Percentiles rank a stretch among this genome's conserved stretches.
These are phyloP conservation scores for Drosophila orosa DNA, from an alignment of 1,140 invertebrate genomes.

Conservation along the genomic window DNA sequence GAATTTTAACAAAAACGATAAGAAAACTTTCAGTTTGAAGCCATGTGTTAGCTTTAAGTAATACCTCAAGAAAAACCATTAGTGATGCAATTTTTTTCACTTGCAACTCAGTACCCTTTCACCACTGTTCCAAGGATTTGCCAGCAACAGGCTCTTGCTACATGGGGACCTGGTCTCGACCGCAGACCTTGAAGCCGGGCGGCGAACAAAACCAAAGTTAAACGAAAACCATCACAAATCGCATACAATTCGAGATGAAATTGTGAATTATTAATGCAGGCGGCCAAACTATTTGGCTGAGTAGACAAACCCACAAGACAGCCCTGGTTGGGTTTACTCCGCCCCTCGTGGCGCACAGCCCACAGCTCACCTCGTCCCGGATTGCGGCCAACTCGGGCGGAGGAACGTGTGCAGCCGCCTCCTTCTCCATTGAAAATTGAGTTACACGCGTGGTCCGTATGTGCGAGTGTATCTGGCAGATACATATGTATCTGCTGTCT, in stretches of 20 bases:
- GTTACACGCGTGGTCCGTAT: constrained; percentile 69
- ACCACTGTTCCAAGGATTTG: constrained; percentile 29
- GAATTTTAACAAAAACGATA: neutral
- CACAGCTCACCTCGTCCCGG: neutral
- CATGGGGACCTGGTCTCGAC: constrained; percentile 21
- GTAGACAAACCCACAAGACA: constrained; percentile 73
- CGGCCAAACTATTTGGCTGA: constrained; percentile 79
- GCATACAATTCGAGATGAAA: constrained; percentile 82
- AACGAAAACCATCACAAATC: constrained; percentile 83
- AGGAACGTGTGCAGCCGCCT: constrained; percentile 58
- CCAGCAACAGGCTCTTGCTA: constrained; percentile 56
- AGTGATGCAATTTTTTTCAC: neutral
- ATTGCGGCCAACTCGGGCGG: constrained; percentile 1
- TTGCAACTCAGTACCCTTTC: neutral
- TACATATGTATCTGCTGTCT: constrained; percentile 51
- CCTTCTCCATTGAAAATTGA: constrained; percentile 77
- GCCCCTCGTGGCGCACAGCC: neutral
- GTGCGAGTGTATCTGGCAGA: constrained; percentile 45
- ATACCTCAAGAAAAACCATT: neutral
- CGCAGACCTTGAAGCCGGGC: constrained; percentile 39
- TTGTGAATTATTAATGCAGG: constrained; percentile 83
- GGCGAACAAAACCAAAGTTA: constrained; percentile 47
- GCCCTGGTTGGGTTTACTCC: constrained; percentile 14
- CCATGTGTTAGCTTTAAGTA: neutral
- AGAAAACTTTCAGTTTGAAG: neutral